phyloP scores from a whole-genome alignment of 2,113 vertebrate genomes.

The Onychostoma macrolepis region DNA sequence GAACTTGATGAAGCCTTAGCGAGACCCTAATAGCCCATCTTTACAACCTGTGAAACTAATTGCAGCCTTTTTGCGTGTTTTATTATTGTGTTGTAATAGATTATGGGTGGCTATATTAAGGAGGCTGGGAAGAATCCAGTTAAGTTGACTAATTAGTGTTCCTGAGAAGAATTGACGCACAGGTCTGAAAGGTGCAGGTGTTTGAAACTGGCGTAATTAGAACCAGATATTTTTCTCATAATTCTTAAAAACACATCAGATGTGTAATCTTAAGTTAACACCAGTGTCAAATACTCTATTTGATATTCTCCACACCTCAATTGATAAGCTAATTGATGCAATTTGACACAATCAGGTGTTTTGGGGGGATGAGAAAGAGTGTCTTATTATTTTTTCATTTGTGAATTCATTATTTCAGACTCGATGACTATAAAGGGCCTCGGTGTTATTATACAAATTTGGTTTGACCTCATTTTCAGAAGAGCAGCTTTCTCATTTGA shows the following conservation, averaged over 20 bases:
- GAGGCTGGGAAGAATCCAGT: slow-evolving; percentile 61
- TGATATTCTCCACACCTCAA: background rate
- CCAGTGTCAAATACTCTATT: background rate
- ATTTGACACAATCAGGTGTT: slow-evolving; percentile 12
- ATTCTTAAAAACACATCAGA: slow-evolving; percentile 19
- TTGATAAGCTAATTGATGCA: background rate
- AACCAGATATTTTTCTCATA: background rate
- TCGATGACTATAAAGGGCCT: background rate
- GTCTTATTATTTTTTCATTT: slow-evolving; percentile 5
- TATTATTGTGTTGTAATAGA: slow-evolving; percentile 74
- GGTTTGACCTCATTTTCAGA: slow-evolving; percentile 39
- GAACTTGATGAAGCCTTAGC: slow-evolving; percentile 64
- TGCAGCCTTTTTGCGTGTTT: slow-evolving; percentile 63
- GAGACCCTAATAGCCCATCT: slow-evolving; percentile 68
- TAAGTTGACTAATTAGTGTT: slow-evolving; percentile 58
- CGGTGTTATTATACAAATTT: background rate
- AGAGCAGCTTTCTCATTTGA: background rate
- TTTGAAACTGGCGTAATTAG: background rate
- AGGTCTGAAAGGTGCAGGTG: slow-evolving; percentile 36
- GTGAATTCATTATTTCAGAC: background rate
- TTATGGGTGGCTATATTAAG: slow-evolving; percentile 67
- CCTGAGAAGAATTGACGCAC: slow-evolving; percentile 67
- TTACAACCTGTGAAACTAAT: slow-evolving; percentile 68
- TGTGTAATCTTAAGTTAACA: background rate
- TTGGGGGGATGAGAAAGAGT: background rate